Evolutionary conservation across 2,113 vertebrate genomes (phyloP).

Genomic region (Etheostoma spectabile): DNA sequence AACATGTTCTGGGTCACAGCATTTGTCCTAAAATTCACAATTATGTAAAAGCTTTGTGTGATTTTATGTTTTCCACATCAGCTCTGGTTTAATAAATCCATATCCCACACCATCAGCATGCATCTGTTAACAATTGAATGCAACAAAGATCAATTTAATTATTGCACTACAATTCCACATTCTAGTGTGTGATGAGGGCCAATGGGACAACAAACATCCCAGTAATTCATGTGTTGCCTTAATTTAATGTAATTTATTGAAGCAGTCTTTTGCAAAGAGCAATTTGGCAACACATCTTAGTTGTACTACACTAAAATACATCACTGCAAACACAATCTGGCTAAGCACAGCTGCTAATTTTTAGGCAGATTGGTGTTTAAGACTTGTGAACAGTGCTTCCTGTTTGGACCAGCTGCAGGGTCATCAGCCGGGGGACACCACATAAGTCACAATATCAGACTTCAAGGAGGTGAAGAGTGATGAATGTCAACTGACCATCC

Average conservation of each 20-base stretch:
- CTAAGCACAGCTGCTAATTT: neutral
- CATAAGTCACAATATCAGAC: no score
- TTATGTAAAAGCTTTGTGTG: neutral
- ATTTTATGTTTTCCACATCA: neutral
- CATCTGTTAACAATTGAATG: slow-evolving; percentile 30
- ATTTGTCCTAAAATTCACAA: neutral
- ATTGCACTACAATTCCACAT: slow-evolving; percentile 21
- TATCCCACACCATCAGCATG: neutral
- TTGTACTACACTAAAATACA: neutral
- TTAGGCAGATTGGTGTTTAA: neutral
- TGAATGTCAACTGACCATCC: neutral
- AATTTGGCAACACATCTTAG: neutral
- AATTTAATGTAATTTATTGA: slow-evolving; percentile 38
- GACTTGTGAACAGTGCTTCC: neutral
- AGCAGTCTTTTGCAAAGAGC: slow-evolving; percentile 14
- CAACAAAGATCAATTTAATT: slow-evolving; percentile 23
- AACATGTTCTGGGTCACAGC: neutral
- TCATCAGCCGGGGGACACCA: no score
- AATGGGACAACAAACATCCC: slow-evolving; percentile 18
- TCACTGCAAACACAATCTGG: neutral
- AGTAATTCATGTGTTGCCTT: slow-evolving; percentile 22
- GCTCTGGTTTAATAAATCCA: neutral
- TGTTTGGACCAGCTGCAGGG: neutral
- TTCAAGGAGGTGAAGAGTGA: neutral
- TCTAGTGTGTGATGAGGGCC: slow-evolving; percentile 10